Conservation (phyloP, 2,888 invertebrate species). For the Spatulosminthurus flaviceps region DNA sequence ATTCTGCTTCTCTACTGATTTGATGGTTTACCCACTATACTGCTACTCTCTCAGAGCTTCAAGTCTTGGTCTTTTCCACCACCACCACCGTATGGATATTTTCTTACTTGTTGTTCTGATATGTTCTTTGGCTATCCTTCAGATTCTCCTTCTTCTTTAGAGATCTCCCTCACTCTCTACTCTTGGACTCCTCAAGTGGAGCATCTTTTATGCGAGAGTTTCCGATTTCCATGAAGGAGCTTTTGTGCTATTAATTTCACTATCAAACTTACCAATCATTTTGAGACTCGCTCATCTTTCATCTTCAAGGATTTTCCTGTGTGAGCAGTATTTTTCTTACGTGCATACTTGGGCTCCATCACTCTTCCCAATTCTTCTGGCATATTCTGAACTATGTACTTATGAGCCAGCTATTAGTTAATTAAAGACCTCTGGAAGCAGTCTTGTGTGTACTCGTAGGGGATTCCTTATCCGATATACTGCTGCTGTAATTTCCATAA, state of each 20-base stretch:
- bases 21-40: slow-evolving; percentile 1
- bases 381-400: too few relatives aligned
- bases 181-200: background rate
- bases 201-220: slow-evolving; percentile 18
- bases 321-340: background rate
- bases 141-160: background rate
- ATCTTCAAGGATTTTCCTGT: slow-evolving; percentile 5
- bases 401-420: slow-evolving; percentile 11
- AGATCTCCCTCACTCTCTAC: background rate
- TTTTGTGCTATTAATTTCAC: slow-evolving; percentile 8
- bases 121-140: background rate
- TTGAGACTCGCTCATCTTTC: background rate
- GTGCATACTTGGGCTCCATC: background rate
- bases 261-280: slow-evolving; percentile 18
- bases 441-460: background rate
- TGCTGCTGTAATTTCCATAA: background rate
- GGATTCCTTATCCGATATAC: background rate
- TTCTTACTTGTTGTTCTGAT: background rate
- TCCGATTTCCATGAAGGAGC: slow-evolving; percentile 14
- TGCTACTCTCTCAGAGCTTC: background rate
- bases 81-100: background rate
- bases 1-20: slow-evolving; percentile 14
- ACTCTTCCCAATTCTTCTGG: background rate
- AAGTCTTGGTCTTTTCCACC: background rate
- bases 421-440: slow-evolving; percentile 6